These are phyloP conservation scores for Sebastes hubbsi DNA, from an alignment of 2,797 vertebrate genomes.

Conservation along the genomic window DNA sequence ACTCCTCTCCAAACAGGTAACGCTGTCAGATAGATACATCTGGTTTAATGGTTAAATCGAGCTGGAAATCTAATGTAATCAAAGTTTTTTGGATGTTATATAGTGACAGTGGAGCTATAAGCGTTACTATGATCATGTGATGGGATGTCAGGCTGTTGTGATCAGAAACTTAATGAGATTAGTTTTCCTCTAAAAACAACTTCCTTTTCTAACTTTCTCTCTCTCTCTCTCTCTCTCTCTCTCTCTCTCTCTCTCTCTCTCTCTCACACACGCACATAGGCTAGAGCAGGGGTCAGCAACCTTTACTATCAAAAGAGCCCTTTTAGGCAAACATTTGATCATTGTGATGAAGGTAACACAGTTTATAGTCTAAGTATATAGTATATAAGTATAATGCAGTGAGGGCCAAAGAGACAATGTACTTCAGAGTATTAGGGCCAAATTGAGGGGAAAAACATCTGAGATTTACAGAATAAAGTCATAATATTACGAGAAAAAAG, in stretches of 20 bases:
- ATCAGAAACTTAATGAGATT: background rate
- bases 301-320: too few relatives aligned
- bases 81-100: background rate
- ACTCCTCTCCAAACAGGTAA: conserved; percentile 1
- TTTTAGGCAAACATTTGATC: too few relatives aligned
- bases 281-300: background rate
- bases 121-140: background rate
- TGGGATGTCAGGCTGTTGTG: background rate
- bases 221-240: background rate
- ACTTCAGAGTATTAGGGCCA: too few relatives aligned
- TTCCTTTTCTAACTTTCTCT: background rate
- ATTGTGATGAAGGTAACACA: too few relatives aligned
- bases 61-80: background rate
- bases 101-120: background rate
- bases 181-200: too few relatives aligned
- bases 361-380: too few relatives aligned
- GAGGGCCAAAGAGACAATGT: too few relatives aligned
- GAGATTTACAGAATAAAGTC: too few relatives aligned
- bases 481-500: too few relatives aligned
- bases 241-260: background rate
- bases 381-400: too few relatives aligned
- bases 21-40: too few relatives aligned
- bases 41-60: background rate
- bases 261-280: background rate
- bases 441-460: too few relatives aligned